These are phyloP conservation scores for Chrosomus eos DNA, from an alignment of 2,797 vertebrate species.

Conservation along the genomic window DNA sequence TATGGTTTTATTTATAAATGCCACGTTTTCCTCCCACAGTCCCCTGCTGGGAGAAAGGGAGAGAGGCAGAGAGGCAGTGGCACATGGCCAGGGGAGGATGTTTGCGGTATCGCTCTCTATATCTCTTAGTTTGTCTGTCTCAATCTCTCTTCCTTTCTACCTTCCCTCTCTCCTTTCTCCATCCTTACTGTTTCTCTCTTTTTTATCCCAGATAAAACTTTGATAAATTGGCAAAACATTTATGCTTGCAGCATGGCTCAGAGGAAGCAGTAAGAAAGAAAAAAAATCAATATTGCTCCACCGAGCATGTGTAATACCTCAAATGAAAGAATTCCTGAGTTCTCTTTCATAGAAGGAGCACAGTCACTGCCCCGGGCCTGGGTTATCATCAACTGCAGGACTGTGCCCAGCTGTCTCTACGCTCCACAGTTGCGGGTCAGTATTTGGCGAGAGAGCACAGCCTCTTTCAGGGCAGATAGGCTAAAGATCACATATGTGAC, in stretches of 20 bases:
- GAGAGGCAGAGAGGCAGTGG: conserved; percentile 56
- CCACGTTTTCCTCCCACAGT: conserved; percentile 63
- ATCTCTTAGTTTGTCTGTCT: conserved; percentile 34
- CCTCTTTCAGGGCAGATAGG: conserved; percentile 14
- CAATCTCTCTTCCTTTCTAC: conserved; percentile 10
- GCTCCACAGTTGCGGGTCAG: conserved; percentile 20
- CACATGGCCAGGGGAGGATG: conserved; percentile 58
- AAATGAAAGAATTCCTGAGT: conserved; percentile 45
- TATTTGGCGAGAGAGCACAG: conserved; percentile 20
- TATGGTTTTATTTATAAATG: conserved; percentile 68
- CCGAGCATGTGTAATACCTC: conserved; percentile 45
- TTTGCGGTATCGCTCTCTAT: conserved; percentile 42
- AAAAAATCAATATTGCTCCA: conserved; percentile 46
- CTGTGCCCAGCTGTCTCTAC: conserved; percentile 13
- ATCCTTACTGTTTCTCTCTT: conserved; percentile 4
- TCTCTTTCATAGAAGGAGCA: conserved; percentile 35
- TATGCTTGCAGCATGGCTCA: conserved; percentile 35
- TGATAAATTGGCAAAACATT: conserved; percentile 46
- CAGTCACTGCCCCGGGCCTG: conserved; percentile 37
- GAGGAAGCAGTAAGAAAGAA: conserved; percentile 28
- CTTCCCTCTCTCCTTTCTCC: conserved; percentile 2
- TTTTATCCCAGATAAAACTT: conserved; percentile 32
- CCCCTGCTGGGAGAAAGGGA: conserved; percentile 62
- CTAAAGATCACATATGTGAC: conserved; percentile 38
- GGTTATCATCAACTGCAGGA: conserved; percentile 44